These are phyloP conservation scores for Watsonalla binaria DNA, from an alignment of 2,888 invertebrate species.

Conservation along the genomic window DNA sequence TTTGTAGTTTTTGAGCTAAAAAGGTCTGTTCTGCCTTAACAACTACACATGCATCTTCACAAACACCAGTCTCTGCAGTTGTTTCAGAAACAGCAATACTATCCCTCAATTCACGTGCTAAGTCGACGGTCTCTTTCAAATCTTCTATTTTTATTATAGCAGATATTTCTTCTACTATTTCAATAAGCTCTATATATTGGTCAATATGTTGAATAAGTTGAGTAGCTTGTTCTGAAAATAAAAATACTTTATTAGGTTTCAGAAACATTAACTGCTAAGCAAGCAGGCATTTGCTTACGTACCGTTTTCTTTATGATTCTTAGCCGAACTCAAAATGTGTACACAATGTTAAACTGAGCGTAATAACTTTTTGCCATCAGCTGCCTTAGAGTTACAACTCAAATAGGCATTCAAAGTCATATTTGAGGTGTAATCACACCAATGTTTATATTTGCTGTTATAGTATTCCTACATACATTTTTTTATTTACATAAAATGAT, in stretches of 20 bases:
- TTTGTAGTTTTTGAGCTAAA: conserved; percentile 44
- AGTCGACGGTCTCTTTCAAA: conserved; percentile 40
- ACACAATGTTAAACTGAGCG: no score
- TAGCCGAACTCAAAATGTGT: no score
- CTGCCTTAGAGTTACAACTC: no score
- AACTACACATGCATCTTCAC: conserved; percentile 10
- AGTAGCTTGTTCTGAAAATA: conserved; percentile 41
- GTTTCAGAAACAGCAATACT: conserved; percentile 26
- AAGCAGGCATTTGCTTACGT: no score
- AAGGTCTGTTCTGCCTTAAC: conserved; percentile 24
- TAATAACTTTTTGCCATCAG: no score
- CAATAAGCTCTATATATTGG: conserved; percentile 54
- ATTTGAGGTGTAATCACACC: no score
- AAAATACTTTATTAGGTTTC: neutral
- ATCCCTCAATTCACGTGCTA: conserved; percentile 48
- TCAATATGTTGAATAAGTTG: conserved; percentile 47
- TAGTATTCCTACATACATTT: no score
- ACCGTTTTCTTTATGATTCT: no score
- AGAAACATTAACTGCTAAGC: no score
- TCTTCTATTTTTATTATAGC: conserved; percentile 44
- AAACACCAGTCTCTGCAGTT: conserved; percentile 12
- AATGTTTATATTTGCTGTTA: no score
- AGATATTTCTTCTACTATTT: conserved; percentile 56
- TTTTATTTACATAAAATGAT: no score
- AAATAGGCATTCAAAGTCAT: no score